Evolutionary conservation across 2,113 vertebrate species (phyloP).

Genomic region (Apus apus): DNA sequence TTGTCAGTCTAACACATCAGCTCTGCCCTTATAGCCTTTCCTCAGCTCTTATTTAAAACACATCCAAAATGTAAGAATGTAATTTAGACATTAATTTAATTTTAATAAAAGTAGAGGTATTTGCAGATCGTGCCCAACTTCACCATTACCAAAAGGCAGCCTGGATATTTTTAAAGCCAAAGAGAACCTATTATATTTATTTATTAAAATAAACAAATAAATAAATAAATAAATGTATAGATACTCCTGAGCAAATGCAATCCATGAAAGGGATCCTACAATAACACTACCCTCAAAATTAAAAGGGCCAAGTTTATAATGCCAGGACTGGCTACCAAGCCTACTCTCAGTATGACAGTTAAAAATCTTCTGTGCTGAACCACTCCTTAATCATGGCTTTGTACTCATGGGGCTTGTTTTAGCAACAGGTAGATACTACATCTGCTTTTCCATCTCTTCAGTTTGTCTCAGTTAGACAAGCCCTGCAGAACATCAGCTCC

Average conservation of each 20-base stretch:
- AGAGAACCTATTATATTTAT: neutral
- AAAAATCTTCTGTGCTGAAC: neutral
- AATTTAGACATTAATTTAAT: constrained; percentile 25
- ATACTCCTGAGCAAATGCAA: neutral
- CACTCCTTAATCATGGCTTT: neutral
- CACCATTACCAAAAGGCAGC: constrained; percentile 6
- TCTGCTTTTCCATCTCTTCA: neutral
- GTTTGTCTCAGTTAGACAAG: neutral
- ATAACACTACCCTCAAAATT: neutral
- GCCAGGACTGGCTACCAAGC: neutral
- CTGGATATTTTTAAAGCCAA: constrained; percentile 1
- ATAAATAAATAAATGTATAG: neutral
- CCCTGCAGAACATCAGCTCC: neutral
- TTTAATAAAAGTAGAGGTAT: constrained; percentile 14
- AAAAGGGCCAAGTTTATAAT: neutral
- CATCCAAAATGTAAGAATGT: constrained; percentile 11
- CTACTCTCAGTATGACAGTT: neutral
- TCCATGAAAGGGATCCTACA: neutral
- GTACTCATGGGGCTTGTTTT: neutral
- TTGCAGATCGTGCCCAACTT: neutral
- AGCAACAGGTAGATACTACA: constrained; percentile 6
- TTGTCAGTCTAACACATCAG: constrained; percentile 19
- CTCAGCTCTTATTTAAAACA: constrained; percentile 10
- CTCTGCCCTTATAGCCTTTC: constrained; percentile 34
- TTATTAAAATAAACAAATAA: neutral